A percentile compares a stretch with the other conserved stretches of the same genome.
These are phyloP conservation scores for Amblyjoppa fuscipennis DNA, from an alignment of 2,888 invertebrate species.

Conservation along the genomic window DNA sequence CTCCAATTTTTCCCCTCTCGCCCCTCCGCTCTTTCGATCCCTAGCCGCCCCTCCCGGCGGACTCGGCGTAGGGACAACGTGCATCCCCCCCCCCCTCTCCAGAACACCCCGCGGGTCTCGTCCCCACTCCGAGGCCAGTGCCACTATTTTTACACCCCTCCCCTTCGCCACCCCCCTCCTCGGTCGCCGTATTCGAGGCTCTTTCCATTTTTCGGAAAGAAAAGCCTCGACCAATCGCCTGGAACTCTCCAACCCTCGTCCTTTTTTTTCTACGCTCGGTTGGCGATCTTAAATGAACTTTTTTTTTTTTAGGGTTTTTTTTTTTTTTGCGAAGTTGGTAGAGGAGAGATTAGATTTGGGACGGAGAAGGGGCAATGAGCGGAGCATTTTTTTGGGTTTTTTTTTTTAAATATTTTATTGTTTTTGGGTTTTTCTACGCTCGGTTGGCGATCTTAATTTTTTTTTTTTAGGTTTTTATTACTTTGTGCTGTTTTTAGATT, in stretches of 20 bases:
- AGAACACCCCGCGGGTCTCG: background rate
- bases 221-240: conserved; percentile 37
- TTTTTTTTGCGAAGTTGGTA: too few relatives aligned
- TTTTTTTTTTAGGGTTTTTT: too few relatives aligned
- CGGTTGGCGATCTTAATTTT: too few relatives aligned
- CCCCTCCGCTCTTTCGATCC: conserved; percentile 18
- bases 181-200: conserved; percentile 13
- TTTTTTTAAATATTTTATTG: too few relatives aligned
- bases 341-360: too few relatives aligned
- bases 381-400: too few relatives aligned
- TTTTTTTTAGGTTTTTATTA: too few relatives aligned
- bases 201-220: conserved; percentile 64
- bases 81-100: background rate
- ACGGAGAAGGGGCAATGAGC: too few relatives aligned
- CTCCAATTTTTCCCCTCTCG: background rate
- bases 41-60: background rate
- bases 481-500: too few relatives aligned
- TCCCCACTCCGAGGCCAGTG: background rate
- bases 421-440: too few relatives aligned
- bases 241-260: background rate
- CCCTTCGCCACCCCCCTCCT: conserved; percentile 1
- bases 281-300: too few relatives aligned
- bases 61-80: too few relatives aligned
- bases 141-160: conserved; percentile 3
- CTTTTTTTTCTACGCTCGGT: background rate